A percentile compares a stretch with the other conserved stretches of the same genome.
These are phyloP conservation scores for Amphibalanus amphitrite DNA, from an alignment of 1,140 invertebrate species.

Conservation along the genomic window DNA sequence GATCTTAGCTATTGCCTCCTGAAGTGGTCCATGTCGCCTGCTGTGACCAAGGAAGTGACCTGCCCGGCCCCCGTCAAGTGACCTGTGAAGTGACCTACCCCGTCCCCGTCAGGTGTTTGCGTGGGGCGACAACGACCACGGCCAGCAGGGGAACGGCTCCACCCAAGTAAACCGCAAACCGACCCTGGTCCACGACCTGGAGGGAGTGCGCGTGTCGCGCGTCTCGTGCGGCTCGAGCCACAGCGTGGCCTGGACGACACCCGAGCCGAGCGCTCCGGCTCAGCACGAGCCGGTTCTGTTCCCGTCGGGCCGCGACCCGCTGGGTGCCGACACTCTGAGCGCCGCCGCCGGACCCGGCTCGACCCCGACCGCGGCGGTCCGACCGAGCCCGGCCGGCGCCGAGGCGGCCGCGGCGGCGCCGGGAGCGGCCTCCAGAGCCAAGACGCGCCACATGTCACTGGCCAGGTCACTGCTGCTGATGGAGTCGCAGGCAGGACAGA, in stretches of 20 bases:
- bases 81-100: no score
- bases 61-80: no score
- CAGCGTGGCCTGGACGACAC: constrained; percentile 79
- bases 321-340: constrained; percentile 24
- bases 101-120: constrained; percentile 50
- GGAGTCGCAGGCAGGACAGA: no score
- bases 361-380: neutral
- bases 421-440: constrained; percentile 12
- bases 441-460: no score
- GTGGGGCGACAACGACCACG: constrained; percentile 95
- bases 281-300: constrained; percentile 73
- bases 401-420: constrained; percentile 7
- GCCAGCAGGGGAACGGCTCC: constrained; percentile 85
- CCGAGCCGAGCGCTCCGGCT: constrained; percentile 43
- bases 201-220: constrained; percentile 53
- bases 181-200: constrained; percentile 63
- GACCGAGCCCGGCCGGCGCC: constrained; percentile 1
- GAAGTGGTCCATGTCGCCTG: no score
- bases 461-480: no score
- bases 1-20: no score
- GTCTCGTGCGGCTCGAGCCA: constrained; percentile 90
- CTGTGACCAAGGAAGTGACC: no score
- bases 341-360: neutral
- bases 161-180: constrained; percentile 84
- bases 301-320: constrained; percentile 59